Evolutionary conservation across 2,797 vertebrate genomes (phyloP).

Genomic region (Malacoraja senta): DNA sequence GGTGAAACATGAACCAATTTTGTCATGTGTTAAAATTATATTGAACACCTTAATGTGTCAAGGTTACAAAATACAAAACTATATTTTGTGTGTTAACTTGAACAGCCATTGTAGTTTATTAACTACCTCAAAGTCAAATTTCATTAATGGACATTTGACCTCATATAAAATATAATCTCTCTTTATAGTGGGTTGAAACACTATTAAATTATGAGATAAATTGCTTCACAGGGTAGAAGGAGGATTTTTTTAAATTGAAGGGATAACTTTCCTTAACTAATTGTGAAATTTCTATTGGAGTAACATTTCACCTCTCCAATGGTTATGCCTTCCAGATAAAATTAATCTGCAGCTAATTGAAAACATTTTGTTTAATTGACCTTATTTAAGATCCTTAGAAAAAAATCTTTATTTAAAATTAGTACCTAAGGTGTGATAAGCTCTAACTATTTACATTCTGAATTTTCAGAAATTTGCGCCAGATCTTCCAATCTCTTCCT

Average conservation of each 20-base stretch:
- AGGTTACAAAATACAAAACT: background rate
- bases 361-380: background rate
- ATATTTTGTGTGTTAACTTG: background rate
- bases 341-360: background rate
- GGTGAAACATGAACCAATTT: background rate
- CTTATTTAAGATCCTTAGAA: background rate
- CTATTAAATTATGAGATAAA: background rate
- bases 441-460: constrained; percentile 38
- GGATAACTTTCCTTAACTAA: background rate
- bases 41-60: background rate
- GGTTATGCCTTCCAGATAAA: constrained; percentile 1
- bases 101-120: background rate
- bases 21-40: background rate
- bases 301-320: background rate
- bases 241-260: background rate
- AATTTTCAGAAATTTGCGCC: constrained; percentile 78
- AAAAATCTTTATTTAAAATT: background rate
- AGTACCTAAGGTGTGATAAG: background rate
- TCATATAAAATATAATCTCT: background rate
- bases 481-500: constrained; percentile 97
- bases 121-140: background rate
- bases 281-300: background rate
- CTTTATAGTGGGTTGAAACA: background rate
- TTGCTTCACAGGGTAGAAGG: background rate
- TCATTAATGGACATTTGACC: background rate